Evolutionary conservation across 2,113 vertebrate species (phyloP).

Genomic region (Platysteira castanea): DNA sequence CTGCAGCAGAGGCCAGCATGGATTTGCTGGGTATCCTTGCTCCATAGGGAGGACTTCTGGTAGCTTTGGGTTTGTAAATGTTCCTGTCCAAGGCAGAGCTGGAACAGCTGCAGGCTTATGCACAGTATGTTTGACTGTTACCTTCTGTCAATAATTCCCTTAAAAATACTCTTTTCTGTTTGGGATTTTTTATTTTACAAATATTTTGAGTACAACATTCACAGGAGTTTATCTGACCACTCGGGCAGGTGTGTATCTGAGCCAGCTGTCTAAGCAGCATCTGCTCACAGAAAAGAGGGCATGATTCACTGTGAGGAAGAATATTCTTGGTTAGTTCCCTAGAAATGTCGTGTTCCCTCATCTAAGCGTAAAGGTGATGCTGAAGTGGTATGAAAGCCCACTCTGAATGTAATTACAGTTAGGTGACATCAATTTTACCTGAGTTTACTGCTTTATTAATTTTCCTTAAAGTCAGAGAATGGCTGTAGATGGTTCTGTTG

Average conservation of each 20-base stretch:
- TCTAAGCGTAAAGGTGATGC: background rate
- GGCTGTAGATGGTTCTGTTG: background rate
- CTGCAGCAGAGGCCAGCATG: fast-evolving
- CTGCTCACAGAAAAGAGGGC: background rate
- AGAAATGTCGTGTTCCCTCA: background rate
- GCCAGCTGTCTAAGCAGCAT: background rate
- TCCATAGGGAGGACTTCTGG: no score
- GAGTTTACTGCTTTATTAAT: background rate
- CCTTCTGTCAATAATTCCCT: background rate
- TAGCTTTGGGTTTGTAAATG: background rate
- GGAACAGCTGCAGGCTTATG: background rate
- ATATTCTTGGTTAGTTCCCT: background rate
- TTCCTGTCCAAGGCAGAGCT: background rate
- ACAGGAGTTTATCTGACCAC: background rate
- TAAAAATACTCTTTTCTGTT: background rate
- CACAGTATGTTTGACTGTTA: background rate
- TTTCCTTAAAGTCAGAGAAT: background rate
- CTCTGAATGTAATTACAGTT: background rate
- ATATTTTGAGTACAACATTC: background rate
- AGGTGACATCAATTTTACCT: background rate
- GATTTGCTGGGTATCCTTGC: background rate
- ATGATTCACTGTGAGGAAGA: background rate
- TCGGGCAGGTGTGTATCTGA: background rate
- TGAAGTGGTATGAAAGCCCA: background rate
- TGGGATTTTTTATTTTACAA: background rate